These are phyloP conservation scores for Psittacula derbiana DNA, from an alignment of 2,797 vertebrate genomes.

Conservation along the genomic window DNA sequence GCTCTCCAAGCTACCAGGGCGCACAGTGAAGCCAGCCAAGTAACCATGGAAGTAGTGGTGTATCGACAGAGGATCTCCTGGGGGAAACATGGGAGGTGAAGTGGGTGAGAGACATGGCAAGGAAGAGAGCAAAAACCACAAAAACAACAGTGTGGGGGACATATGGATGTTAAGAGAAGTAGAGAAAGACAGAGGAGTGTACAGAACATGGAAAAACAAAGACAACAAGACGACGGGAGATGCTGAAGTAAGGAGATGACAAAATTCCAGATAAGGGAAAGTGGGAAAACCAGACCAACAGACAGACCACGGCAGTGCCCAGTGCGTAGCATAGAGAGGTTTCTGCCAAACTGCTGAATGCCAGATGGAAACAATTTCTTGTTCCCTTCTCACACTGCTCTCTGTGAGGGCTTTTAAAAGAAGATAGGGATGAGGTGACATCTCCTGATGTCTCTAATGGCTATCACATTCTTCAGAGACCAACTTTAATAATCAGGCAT, in stretches of 20 bases:
- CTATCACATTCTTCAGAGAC: constrained; percentile 7
- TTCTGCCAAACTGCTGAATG: constrained; percentile 45
- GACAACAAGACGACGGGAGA: not conserved
- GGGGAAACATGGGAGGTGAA: constrained; percentile 71
- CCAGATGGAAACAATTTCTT: constrained; percentile 40
- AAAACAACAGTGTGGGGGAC: not conserved
- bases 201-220: not conserved
- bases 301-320: not conserved
- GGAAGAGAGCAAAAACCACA: not conserved
- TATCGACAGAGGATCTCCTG: constrained; percentile 82
- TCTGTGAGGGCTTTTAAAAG: constrained; percentile 51
- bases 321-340: not conserved
- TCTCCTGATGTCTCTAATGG: constrained; percentile 48
- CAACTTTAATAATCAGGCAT: constrained; percentile 16
- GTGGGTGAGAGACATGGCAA: constrained; percentile 60
- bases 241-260: not conserved
- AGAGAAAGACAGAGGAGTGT: not conserved
- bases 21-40: constrained; percentile 94
- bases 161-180: not conserved
- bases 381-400: constrained; percentile 31
- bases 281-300: not conserved
- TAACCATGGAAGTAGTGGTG: constrained; percentile 94
- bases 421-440: constrained; percentile 48
- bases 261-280: not conserved
- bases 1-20: constrained; percentile 93